Percentiles rank a stretch among this genome's conserved stretches.
phyloP scores from a whole-genome alignment of 2,113 vertebrate genomes.

The Alaudala cheleensis region DNA sequence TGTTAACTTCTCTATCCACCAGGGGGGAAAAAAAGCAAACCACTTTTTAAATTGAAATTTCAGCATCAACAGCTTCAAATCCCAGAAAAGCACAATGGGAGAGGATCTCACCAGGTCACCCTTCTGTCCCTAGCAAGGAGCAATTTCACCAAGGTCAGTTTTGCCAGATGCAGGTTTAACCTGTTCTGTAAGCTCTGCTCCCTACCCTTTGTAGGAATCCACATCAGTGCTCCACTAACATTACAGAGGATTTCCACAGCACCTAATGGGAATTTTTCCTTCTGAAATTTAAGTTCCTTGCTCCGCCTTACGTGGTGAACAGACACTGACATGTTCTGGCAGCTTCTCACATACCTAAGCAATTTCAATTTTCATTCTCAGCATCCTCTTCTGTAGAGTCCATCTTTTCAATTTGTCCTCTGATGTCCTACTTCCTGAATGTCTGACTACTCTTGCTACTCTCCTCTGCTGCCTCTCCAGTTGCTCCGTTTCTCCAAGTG shows the following conservation, averaged over 20 bases:
- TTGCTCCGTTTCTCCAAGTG: background rate
- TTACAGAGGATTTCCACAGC: background rate
- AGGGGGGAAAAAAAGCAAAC: rapidly evolving
- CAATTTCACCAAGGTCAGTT: background rate
- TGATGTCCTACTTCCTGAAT: background rate
- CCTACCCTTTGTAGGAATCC: background rate
- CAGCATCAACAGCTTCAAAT: background rate
- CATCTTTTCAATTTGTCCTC: background rate
- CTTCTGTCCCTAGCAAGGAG: background rate
- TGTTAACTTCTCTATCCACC: background rate
- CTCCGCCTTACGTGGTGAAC: background rate
- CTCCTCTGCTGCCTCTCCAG: background rate
- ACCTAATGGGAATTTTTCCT: background rate
- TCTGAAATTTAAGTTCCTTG: background rate
- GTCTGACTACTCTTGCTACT: background rate
- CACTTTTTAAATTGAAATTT: background rate
- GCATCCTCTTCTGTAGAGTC: background rate
- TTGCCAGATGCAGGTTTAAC: background rate
- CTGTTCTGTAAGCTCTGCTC: background rate
- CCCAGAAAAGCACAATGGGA: background rate
- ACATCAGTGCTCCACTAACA: background rate
- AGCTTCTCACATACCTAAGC: background rate
- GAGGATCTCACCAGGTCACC: background rate
- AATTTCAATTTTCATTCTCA: background rate
- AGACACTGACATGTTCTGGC: background rate